A percentile compares a stretch with the other conserved stretches of the same genome.
These are phyloP conservation scores for Cephalopholis sonnerati DNA, from an alignment of 2,113 vertebrate species.

Conservation along the genomic window DNA sequence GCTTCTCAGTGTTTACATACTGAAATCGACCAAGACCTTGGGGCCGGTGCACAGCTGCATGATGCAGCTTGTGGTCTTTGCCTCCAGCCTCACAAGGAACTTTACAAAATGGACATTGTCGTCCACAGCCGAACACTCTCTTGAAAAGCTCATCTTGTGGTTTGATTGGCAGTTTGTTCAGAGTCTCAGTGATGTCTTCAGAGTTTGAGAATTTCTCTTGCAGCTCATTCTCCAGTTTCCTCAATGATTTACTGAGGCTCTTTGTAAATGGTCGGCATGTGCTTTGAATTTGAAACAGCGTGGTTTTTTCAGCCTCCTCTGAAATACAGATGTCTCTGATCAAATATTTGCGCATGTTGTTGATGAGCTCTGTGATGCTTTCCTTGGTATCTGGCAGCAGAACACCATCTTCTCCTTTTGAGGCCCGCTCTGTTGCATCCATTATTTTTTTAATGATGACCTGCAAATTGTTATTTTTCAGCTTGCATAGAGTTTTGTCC, in stretches of 20 bases:
- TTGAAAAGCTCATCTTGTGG: constrained; percentile 76
- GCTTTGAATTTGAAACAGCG: constrained; percentile 46
- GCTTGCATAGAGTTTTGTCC: constrained; percentile 17
- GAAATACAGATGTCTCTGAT: constrained; percentile 53
- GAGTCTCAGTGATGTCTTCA: constrained; percentile 23
- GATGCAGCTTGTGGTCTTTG: constrained; percentile 61
- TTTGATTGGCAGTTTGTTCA: constrained; percentile 52
- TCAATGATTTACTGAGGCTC: constrained; percentile 6
- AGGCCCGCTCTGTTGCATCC: neutral
- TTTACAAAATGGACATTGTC: constrained; percentile 82
- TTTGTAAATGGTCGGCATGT: constrained; percentile 33
- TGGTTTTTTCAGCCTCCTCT: constrained; percentile 27
- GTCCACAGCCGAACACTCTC: constrained; percentile 78
- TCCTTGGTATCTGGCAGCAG: constrained; percentile 32
- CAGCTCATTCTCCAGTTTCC: constrained; percentile 3
- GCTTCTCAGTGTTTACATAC: accelerated
- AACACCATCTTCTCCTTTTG: neutral
- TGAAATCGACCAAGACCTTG: constrained; percentile 24
- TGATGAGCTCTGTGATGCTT: constrained; percentile 40
- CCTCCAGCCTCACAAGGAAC: constrained; percentile 82
- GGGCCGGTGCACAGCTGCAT: constrained; percentile 69
- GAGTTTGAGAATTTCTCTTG: constrained; percentile 32
- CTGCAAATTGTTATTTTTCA: constrained; percentile 25
- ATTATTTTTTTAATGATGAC: constrained; percentile 28
- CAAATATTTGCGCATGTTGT: constrained; percentile 37